A percentile compares a stretch with the other conserved stretches of the same genome.
Conservation (phyloP, 2,797 vertebrate species). For the Mormyrops boulengeri region DNA sequence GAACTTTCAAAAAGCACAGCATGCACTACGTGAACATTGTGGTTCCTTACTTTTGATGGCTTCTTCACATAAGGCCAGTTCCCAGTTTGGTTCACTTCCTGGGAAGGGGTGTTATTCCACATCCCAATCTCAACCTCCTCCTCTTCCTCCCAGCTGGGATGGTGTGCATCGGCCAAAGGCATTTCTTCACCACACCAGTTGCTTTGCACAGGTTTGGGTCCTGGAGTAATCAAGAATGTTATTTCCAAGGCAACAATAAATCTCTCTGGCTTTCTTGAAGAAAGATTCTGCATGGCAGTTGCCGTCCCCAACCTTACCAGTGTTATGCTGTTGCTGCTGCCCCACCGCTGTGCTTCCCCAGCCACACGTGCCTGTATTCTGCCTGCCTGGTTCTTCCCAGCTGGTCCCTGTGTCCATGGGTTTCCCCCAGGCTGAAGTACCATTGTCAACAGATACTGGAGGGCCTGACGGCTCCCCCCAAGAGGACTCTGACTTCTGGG, state of each 20-base stretch:
- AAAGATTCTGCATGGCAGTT: background rate
- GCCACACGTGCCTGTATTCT: constrained; percentile 59
- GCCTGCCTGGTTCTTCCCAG: constrained; percentile 75
- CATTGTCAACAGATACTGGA: constrained; percentile 82
- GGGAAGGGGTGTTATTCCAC: constrained; percentile 86
- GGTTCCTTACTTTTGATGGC: constrained; percentile 73
- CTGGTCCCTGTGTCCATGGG: constrained; percentile 69
- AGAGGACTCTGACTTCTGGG: constrained; percentile 61
- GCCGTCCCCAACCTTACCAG: constrained; percentile 62
- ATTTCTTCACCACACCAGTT: constrained; percentile 87
- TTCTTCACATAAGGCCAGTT: constrained; percentile 88
- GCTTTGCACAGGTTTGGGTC: constrained; percentile 96
- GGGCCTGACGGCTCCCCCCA: constrained; percentile 77
- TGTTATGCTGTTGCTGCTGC: constrained; percentile 72
- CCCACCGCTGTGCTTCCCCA: constrained; percentile 74
- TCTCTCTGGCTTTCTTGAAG: background rate
- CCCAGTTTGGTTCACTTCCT: constrained; percentile 78
- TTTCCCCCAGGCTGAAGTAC: constrained; percentile 90
- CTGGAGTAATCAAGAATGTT: constrained; percentile 45
- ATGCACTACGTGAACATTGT: no score
- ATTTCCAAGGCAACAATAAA: background rate
- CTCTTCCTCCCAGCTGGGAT: constrained; percentile 69
- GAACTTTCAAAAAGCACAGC: background rate
- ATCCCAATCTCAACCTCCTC: constrained; percentile 87
- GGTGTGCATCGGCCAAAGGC: constrained; percentile 57